These are phyloP conservation scores for Pristionchus japonicus DNA, from an alignment of 2,888 invertebrate species.

Conservation along the genomic window DNA sequence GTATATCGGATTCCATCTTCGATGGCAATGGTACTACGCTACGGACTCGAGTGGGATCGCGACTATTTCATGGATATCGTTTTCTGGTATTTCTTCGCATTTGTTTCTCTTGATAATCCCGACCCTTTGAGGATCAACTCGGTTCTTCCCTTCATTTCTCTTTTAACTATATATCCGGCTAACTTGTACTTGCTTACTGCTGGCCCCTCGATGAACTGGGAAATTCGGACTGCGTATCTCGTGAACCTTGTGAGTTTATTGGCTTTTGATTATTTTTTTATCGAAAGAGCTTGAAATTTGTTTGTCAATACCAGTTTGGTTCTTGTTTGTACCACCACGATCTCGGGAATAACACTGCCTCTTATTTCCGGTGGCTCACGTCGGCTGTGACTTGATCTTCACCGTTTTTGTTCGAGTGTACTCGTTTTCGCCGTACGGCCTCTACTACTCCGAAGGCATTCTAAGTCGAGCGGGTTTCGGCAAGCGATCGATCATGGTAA, in stretches of 20 bases:
- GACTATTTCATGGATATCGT: neutral
- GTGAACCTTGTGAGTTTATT: neutral
- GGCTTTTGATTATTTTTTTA: neutral
- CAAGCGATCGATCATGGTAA: neutral
- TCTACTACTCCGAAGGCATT: neutral
- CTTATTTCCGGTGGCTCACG: neutral
- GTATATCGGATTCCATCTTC: no score
- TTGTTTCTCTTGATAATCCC: neutral
- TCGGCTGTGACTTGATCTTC: neutral
- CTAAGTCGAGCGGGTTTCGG: neutral
- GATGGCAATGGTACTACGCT: neutral
- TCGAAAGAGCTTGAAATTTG: neutral
- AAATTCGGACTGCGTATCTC: neutral
- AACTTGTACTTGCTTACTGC: neutral
- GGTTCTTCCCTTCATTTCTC: neutral
- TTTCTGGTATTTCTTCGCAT: neutral
- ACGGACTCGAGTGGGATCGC: slow-evolving; percentile 2
- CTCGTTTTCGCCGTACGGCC: neutral
- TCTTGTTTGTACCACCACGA: no score
- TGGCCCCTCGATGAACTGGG: neutral
- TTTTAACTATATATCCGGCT: neutral
- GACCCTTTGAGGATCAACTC: neutral
- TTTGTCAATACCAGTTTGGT: no score
- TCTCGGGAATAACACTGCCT: no score
- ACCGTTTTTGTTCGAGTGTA: neutral